Conservation (phyloP, 2,797 vertebrate genomes). For the Eidolon dupreanum region DNA sequence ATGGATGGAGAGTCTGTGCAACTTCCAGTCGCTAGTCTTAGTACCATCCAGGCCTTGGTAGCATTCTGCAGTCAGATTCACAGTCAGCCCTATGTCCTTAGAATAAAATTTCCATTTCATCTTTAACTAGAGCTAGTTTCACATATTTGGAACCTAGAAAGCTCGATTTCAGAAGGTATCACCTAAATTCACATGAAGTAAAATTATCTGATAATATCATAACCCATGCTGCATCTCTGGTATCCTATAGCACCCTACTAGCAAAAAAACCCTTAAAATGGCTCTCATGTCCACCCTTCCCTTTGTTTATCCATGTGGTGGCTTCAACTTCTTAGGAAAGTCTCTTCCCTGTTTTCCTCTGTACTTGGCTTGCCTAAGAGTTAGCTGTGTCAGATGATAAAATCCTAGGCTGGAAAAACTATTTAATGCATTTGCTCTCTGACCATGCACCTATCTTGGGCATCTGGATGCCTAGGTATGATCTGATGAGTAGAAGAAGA, state of each 20-base stretch:
- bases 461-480: background rate
- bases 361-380: background rate
- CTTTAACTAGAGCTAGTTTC: background rate
- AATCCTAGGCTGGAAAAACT: background rate
- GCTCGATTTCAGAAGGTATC: background rate
- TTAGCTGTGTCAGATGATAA: background rate
- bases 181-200: background rate
- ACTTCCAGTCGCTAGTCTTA: background rate
- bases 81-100: background rate
- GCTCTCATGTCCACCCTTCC: background rate
- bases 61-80: background rate
- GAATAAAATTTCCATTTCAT: background rate
- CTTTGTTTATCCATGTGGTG: background rate
- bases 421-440: background rate
- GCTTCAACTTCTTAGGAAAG: background rate
- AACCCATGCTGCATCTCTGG: no score
- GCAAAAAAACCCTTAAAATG: background rate
- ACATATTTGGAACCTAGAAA: background rate
- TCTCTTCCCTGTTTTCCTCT: background rate
- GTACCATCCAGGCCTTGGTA: background rate
- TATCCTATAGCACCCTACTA: no score
- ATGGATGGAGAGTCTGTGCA: background rate
- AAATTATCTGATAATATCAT: background rate
- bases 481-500: background rate
- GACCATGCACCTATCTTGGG: background rate